Evolutionary conservation across 2,113 vertebrate species (phyloP), one percentile per base, ranked within the genome.

Genomic region (Pelobates fuscus): DNA sequence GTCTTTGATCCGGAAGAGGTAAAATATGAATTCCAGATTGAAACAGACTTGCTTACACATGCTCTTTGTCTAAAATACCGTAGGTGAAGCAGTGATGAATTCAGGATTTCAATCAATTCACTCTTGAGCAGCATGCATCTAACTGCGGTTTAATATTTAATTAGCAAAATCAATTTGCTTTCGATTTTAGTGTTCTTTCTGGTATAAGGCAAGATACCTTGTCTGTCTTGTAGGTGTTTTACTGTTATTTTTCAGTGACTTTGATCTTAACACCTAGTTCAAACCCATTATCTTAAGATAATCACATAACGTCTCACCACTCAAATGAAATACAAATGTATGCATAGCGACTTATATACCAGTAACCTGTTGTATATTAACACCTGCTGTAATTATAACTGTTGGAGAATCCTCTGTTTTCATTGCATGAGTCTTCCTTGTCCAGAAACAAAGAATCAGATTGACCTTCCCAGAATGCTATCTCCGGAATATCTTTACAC

Each of bases 131-230:
- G 66, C 52, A 21, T 46, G 63, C 63, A 60, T 67, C 32, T 66
- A 75, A 59, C 63, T 59, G 72, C 64, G 59, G 24, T 67, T 75
- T 67, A 60, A 75, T 75, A 75, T 67, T 67, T 75, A 58, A 75
- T 67, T 67, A 46, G 20, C 54, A n/a, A 52, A 62, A 54, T 73
- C 72, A 46, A 59, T 75, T 75, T 46, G 32, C 18, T 67, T 67
- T 75, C 25, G 54, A 75, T 75, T 41, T 29, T 67, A 49, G 46
- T 46, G 63, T 15, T 43, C 54, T 75, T 67, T 57, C 63, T 27
- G n/a, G 54, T 59, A 65, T 15, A 58, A 43, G 46, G 57, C 71
- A 58, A 46, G 25, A 74, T 21, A 58, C 20, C 55, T 73, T 73
- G 57, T 73, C 61, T 73, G 29, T 25, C 44, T 17, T 27, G 62